A percentile compares a stretch with the other conserved stretches of the same genome.
phyloP scores from a whole-genome alignment of 1,140 invertebrate species.

The Hermetia illucens region DNA sequence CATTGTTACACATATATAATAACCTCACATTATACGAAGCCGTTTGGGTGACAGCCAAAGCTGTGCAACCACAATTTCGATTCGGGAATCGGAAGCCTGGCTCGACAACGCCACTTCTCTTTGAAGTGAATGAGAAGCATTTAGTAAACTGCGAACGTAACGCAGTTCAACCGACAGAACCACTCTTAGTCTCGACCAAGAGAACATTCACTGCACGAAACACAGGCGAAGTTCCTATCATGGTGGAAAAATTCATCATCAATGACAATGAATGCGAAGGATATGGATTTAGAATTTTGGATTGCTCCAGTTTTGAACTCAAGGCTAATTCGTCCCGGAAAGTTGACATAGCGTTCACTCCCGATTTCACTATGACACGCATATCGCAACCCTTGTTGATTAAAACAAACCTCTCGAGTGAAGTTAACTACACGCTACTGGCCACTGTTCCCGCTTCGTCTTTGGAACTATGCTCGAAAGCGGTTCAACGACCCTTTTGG shows the following conservation, averaged over 20 bases:
- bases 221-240: conserved; percentile 68
- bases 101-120: conserved; percentile 52
- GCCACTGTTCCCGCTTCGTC: conserved; percentile 68
- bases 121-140: conserved; percentile 75
- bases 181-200: conserved; percentile 43
- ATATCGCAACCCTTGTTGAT: conserved; percentile 49
- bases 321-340: conserved; percentile 68
- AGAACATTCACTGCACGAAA: conserved; percentile 79
- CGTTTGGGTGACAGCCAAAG: conserved; percentile 64
- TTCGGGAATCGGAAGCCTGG: conserved; percentile 82
- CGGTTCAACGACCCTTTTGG: conserved; percentile 64
- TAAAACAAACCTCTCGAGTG: conserved; percentile 40
- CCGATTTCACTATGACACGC: conserved; percentile 80
- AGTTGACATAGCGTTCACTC: conserved; percentile 83
- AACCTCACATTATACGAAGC: conserved; percentile 88
- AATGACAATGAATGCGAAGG: conserved; percentile 65
- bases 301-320: conserved; percentile 70
- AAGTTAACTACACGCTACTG: conserved; percentile 58
- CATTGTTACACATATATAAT: conserved; percentile 48
- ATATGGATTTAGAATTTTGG: conserved; percentile 72
- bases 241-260: conserved; percentile 60
- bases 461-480: conserved; percentile 55
- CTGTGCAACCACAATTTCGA: conserved; percentile 72
- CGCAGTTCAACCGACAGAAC: conserved; percentile 3
- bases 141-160: conserved; percentile 66